Evolutionary conservation across 2,888 invertebrate species (phyloP).

Genomic region (Hoplodrina ambigua): DNA sequence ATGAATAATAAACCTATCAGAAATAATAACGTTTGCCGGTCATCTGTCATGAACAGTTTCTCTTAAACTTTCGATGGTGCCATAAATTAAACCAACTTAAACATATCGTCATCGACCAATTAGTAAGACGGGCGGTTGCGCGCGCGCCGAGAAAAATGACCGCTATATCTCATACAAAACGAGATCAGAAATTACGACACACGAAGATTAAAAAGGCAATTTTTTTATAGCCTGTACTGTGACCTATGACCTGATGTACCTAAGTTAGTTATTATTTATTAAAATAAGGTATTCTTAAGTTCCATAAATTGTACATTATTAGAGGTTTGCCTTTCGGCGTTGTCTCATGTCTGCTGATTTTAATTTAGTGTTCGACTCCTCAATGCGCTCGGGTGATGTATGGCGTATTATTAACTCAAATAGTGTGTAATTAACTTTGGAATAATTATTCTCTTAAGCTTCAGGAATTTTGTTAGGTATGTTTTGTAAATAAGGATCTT

Average conservation of each 20-base stretch:
- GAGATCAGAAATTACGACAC: constrained; percentile 71
- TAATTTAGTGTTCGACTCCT: constrained; percentile 53
- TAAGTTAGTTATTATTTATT: constrained; percentile 59
- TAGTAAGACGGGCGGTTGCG: constrained; percentile 69
- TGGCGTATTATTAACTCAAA: constrained; percentile 48
- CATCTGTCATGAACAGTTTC: constrained; percentile 54
- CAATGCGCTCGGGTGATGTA: constrained; percentile 43
- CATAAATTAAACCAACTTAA: constrained; percentile 67
- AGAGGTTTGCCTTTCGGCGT: constrained; percentile 50
- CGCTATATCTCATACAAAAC: constrained; percentile 76
- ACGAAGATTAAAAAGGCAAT: constrained; percentile 45
- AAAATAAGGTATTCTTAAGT: constrained; percentile 51
- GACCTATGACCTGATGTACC: constrained; percentile 74
- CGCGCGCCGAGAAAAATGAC: constrained; percentile 73
- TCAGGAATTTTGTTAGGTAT: constrained; percentile 31
- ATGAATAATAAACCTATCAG: constrained; percentile 50
- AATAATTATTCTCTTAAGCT: constrained; percentile 48
- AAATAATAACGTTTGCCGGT: constrained; percentile 56
- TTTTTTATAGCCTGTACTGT: constrained; percentile 47
- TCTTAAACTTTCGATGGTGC: constrained; percentile 59
- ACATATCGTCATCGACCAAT: constrained; percentile 73
- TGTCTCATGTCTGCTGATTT: constrained; percentile 57
- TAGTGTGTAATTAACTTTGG: constrained; percentile 49
- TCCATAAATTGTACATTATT: constrained; percentile 60
- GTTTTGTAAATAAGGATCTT: constrained; percentile 10